Base-by-base conservation (phyloP, 2,888 invertebrate species). In the Heliconius charithonia region DNA sequence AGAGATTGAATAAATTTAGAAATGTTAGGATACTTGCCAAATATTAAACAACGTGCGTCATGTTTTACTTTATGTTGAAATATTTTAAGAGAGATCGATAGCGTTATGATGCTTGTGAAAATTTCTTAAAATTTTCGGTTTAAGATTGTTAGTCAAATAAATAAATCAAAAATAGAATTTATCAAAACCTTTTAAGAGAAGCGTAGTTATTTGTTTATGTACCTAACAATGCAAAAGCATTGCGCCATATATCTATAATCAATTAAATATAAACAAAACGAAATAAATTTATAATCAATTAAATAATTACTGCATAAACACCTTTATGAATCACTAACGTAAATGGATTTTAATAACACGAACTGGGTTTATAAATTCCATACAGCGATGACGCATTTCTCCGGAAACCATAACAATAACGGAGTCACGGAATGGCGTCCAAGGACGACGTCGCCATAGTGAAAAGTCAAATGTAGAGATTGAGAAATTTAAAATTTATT, bases 1-100 rank as follows among this genome's bases (percentile, higher is more conserved):
- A 84, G 62, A 77, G 27, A 71, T 67, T 67, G 13, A 32, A n/a
- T 77, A 66, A 75, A 51, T 70, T 78, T 79, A 71, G 63, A 72
- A 69, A 25, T 56, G 32, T 51, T 66, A 41, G 75, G 77, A 74
- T 37, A 59, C 41, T 56, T 62, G 77, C 74, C 71, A 80, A 59
- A 74, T 65, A 70, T 63, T 63, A n/a, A 32, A 56, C n/a, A n/a
- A 22, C 22, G n/a, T 66, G n/a, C 65, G 75, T 56, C 66, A 75
- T 27, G 41, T 51, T 66, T 66, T 66, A 29, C 29, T 65, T 74
- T 63, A 74, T 63, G 63, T 10, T 25, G n/a, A 56, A 71, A 56
- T 32, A 32, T 71, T 56, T 71, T 67, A 67, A 67, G 67, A 32
- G 12, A 4, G n/a, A 56, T 56, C 7, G 7, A 45, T 45, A 13